Evolutionary conservation across 2,888 invertebrate genomes (phyloP).

Genomic region (Himalopsyche kuldschensis): DNA sequence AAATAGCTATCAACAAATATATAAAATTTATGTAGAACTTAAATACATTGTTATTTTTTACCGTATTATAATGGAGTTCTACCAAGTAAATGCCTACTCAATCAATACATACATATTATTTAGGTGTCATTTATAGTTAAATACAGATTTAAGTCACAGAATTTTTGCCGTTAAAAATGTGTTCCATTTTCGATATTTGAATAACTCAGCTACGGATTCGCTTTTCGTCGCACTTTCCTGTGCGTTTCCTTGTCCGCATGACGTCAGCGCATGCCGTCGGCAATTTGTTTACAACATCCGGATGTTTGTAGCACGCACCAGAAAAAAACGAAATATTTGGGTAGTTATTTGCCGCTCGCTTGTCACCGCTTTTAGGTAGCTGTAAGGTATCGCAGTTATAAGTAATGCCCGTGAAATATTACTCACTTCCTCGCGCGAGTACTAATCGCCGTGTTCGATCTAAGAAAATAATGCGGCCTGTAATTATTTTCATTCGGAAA

Average conservation of each 20-base stretch:
- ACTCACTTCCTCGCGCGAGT: neutral
- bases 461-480: neutral
- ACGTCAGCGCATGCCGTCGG: neutral
- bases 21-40: too few species aligned
- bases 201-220: neutral
- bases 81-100: too few species aligned
- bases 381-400: neutral
- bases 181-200: neutral
- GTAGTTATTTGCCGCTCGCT: neutral
- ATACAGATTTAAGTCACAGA: too few species aligned
- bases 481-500: neutral
- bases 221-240: neutral
- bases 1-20: too few species aligned
- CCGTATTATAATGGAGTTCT: too few species aligned
- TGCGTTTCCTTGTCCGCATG: neutral
- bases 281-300: slow-evolving; percentile 1
- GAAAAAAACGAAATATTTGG: neutral
- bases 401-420: neutral
- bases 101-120: too few species aligned
- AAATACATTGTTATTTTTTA: too few species aligned
- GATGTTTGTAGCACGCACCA: neutral
- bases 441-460: neutral
- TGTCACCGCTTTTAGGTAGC: neutral
- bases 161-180: too few species aligned
- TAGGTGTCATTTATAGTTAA: too few species aligned